Conservation (phyloP, 2,797 vertebrate species). For the Channallabes apus region DNA sequence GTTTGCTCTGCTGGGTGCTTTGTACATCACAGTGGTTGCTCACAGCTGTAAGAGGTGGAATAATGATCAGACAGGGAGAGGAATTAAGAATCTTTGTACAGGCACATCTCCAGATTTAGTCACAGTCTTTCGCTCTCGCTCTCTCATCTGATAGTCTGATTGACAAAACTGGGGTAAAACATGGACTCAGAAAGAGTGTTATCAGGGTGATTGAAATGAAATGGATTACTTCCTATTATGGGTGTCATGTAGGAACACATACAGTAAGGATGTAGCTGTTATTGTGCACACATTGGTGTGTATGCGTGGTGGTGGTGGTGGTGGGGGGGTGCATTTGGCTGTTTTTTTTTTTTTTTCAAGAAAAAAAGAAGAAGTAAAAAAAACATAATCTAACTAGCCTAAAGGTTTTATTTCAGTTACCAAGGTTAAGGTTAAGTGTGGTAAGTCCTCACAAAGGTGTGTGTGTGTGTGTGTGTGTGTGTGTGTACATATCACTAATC, state of each 20-base stretch:
- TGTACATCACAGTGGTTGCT: constrained; percentile 41
- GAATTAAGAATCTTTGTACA: constrained; percentile 26
- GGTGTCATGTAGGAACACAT: not conserved
- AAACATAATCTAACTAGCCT: not conserved
- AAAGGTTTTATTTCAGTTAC: not conserved
- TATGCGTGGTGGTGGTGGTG: not conserved
- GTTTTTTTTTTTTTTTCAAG: not conserved
- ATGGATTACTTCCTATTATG: not conserved
- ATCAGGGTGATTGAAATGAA: not conserved
- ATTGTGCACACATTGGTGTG: not conserved
- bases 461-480: constrained; percentile 20
- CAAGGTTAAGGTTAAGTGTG: not conserved
- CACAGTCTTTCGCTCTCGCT: not conserved
- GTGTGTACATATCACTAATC: not conserved
- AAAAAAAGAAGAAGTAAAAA: not conserved
- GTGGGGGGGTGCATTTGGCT: not conserved
- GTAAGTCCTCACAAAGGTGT: not conserved
- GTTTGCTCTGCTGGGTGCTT: constrained; percentile 32
- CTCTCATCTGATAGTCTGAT: not conserved
- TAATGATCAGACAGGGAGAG: constrained; percentile 34
- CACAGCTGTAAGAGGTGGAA: constrained; percentile 36
- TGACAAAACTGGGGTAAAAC: not conserved
- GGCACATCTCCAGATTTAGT: constrained; percentile 8
- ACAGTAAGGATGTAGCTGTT: not conserved
- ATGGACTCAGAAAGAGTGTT: not conserved